Evolutionary conservation across 2,888 invertebrate genomes (phyloP).

Genomic region (Hydrotaea diabolus): DNA sequence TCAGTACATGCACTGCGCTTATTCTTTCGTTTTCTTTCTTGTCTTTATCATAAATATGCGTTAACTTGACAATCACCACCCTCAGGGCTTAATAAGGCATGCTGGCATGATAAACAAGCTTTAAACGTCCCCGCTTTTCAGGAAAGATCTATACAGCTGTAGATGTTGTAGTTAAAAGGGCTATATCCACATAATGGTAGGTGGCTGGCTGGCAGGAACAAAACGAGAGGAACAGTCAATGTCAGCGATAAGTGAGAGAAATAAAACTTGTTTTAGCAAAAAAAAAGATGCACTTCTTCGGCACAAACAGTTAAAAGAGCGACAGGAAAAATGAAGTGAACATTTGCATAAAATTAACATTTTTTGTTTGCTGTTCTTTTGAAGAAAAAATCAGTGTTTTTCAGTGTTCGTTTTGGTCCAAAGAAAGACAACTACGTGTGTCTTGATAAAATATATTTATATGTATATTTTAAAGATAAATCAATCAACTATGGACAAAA

Average conservation of each 20-base stretch:
- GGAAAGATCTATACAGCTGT: constrained; percentile 23
- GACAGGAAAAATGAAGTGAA: constrained; percentile 46
- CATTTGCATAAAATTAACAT: constrained; percentile 62
- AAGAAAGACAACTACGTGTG: constrained; percentile 21
- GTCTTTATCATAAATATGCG: constrained; percentile 57
- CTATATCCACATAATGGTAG: constrained; percentile 9
- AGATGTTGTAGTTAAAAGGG: constrained; percentile 46
- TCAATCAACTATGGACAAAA: constrained; percentile 60
- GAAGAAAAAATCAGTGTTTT: background rate
- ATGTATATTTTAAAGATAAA: constrained; percentile 58
- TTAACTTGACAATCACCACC: constrained; percentile 75
- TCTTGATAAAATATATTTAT: constrained; percentile 45
- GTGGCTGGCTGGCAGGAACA: too few species aligned
- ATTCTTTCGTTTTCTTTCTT: too few species aligned
- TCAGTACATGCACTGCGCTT: background rate
- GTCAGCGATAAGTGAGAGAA: background rate
- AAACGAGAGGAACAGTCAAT: background rate
- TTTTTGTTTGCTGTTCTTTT: constrained; percentile 17
- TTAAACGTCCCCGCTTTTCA: background rate
- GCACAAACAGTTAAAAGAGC: background rate
- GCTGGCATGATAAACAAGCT: constrained; percentile 58
- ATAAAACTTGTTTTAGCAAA: constrained; percentile 49
- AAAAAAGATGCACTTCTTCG: constrained; percentile 18
- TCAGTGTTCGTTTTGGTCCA: background rate
- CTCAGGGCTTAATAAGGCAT: constrained; percentile 69